Evolutionary conservation across 2,888 invertebrate species (phyloP).

Genomic region (Macrophya annulata): DNA sequence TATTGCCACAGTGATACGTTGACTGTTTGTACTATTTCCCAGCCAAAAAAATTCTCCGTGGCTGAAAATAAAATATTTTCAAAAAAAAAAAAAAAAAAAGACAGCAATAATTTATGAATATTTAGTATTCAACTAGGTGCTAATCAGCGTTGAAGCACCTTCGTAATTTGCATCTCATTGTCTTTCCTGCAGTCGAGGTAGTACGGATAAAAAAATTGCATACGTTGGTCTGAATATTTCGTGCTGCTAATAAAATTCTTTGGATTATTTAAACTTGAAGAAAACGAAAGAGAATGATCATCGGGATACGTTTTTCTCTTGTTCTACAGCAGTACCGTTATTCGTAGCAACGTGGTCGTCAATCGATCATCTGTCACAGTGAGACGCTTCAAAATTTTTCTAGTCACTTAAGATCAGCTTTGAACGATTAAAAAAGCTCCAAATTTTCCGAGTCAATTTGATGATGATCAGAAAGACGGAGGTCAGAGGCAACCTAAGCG

Average conservation of each 20-base stretch:
- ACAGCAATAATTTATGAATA: background rate
- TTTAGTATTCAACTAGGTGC: background rate
- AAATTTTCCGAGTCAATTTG: conserved; percentile 25
- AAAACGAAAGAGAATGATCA: background rate
- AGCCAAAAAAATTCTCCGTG: background rate
- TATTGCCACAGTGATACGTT: background rate
- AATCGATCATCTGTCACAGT: background rate
- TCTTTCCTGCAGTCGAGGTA: background rate
- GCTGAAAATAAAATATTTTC: background rate
- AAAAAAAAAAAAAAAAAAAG: background rate
- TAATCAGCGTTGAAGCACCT: background rate
- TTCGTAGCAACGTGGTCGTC: conserved; percentile 21
- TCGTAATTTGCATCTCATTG: background rate
- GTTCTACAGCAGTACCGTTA: background rate
- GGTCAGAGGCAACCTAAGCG: conserved; percentile 33
- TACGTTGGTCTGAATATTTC: background rate
- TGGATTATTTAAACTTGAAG: background rate
- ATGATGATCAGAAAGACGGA: conserved; percentile 32
- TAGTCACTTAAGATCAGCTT: background rate
- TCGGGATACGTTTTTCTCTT: background rate
- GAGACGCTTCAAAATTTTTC: conserved; percentile 15
- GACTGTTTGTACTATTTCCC: background rate
- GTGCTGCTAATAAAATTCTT: background rate
- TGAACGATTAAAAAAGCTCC: background rate
- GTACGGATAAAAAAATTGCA: background rate